These are phyloP conservation scores for Lepidotrigona ventralis DNA, from an alignment of 1,140 invertebrate genomes.

Conservation along the genomic window DNA sequence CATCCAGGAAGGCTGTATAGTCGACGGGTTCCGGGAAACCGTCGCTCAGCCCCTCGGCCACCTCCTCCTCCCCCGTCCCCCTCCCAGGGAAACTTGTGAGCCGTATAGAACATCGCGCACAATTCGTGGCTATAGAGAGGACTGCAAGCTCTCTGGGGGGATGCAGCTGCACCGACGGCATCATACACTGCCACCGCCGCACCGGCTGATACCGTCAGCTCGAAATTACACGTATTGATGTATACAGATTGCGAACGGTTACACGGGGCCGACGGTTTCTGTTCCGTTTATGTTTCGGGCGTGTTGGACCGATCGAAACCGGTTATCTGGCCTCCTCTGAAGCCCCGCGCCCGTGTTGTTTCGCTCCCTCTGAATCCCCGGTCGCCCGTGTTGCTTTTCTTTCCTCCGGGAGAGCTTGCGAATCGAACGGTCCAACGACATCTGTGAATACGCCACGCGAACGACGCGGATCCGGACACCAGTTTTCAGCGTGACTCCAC, in stretches of 20 bases:
- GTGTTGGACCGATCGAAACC: constrained; percentile 54
- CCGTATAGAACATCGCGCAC: constrained; percentile 71
- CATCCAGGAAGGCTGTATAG: constrained; percentile 73
- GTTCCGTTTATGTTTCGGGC: constrained; percentile 61
- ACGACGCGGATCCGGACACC: background rate
- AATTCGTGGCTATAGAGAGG: constrained; percentile 60
- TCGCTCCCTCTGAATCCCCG: constrained; percentile 33
- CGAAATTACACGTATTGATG: constrained; percentile 78
- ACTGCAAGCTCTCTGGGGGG: constrained; percentile 43
- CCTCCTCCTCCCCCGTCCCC: background rate
- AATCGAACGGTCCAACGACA: constrained; percentile 29
- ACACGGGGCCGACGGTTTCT: constrained; percentile 52
- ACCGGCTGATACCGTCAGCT: constrained; percentile 68
- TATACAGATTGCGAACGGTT: constrained; percentile 69
- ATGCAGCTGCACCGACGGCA: constrained; percentile 59
- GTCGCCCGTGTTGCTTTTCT: constrained; percentile 48
- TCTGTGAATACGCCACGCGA: background rate
- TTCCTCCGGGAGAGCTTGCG: constrained; percentile 34
- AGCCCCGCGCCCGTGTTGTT: constrained; percentile 34
- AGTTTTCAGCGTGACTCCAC: too few relatives aligned
- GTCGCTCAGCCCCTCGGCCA: constrained; percentile 55
- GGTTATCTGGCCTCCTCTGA: constrained; percentile 48
- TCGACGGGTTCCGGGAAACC: constrained; percentile 73
- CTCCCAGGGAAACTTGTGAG: constrained; percentile 69
- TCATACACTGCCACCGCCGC: constrained; percentile 61